These are phyloP conservation scores for Saturnia japonica DNA, from an alignment of 2,888 invertebrate species.

Conservation along the genomic window DNA sequence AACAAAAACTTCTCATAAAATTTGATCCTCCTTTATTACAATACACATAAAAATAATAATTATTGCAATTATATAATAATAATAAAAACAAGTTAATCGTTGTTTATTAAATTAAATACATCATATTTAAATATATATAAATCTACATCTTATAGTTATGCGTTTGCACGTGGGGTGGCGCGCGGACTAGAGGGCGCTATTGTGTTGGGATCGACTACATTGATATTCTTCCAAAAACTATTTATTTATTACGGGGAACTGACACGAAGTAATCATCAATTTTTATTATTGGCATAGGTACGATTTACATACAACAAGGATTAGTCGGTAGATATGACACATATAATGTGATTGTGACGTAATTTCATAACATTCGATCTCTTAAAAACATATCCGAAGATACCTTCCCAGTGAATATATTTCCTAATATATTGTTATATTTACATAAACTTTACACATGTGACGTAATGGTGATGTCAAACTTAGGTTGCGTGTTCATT, in stretches of 20 bases:
- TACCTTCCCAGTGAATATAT: too few relatives aligned
- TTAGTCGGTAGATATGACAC: too few relatives aligned
- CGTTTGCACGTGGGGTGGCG: constrained; percentile 52
- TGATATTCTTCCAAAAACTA: background rate
- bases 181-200: constrained; percentile 64
- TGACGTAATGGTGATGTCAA: too few relatives aligned
- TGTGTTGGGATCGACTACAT: constrained; percentile 25
- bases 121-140: constrained; percentile 49
- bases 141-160: constrained; percentile 49
- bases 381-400: too few relatives aligned
- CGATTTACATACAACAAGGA: too few relatives aligned
- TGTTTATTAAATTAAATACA: constrained; percentile 60
- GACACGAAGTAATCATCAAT: too few relatives aligned
- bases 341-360: too few relatives aligned
- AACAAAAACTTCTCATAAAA: constrained; percentile 35
- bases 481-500: too few relatives aligned
- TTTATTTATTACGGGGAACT: background rate
- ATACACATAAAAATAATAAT: constrained; percentile 71
- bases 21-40: constrained; percentile 73
- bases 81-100: constrained; percentile 67
- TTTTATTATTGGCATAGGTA: too few relatives aligned
- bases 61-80: constrained; percentile 57
- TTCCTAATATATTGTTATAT: too few relatives aligned
- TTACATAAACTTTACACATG: too few relatives aligned
- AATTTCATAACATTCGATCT: too few relatives aligned